A percentile compares a stretch with the other conserved stretches of the same genome.
Evolutionary conservation across 2,113 vertebrate genomes (phyloP).

Genomic region (Cettia cetti): DNA sequence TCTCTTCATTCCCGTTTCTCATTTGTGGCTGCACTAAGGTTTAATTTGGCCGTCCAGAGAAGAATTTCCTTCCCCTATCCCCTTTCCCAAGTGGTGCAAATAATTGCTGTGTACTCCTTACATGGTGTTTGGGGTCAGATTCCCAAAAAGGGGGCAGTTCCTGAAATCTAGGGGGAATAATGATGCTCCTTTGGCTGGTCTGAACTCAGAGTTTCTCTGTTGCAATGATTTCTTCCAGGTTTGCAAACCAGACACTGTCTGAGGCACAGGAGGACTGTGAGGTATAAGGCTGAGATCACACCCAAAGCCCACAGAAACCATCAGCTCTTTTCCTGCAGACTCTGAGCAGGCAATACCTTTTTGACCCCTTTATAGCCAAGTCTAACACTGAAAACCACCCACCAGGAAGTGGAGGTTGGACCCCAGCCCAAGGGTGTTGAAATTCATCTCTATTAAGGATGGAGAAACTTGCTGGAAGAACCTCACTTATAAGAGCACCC

Average conservation of each 20-base stretch:
- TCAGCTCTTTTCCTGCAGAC: neutral
- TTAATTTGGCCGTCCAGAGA: neutral
- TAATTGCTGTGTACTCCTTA: neutral
- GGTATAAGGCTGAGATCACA: neutral
- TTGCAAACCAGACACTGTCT: neutral
- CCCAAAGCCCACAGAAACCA: neutral
- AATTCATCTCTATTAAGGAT: neutral
- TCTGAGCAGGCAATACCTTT: neutral
- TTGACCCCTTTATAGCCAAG: neutral
- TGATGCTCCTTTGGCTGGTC: neutral
- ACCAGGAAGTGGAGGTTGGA: neutral
- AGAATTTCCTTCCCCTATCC: neutral
- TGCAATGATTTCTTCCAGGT: neutral
- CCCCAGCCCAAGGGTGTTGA: neutral
- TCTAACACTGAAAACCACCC: neutral
- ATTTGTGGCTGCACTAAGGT: neutral
- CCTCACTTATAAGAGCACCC: neutral
- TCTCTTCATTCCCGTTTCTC: neutral
- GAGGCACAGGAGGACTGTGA: neutral
- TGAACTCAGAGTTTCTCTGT: neutral
- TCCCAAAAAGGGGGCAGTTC: neutral
- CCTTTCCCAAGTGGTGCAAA: neutral
- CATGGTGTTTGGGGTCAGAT: neutral
- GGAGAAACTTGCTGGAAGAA: neutral
- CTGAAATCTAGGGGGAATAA: neutral